Percentiles rank a stretch among this genome's conserved stretches.
phyloP scores from a whole-genome alignment of 2,888 invertebrate genomes.

The Blastobasis lacticolella region DNA sequence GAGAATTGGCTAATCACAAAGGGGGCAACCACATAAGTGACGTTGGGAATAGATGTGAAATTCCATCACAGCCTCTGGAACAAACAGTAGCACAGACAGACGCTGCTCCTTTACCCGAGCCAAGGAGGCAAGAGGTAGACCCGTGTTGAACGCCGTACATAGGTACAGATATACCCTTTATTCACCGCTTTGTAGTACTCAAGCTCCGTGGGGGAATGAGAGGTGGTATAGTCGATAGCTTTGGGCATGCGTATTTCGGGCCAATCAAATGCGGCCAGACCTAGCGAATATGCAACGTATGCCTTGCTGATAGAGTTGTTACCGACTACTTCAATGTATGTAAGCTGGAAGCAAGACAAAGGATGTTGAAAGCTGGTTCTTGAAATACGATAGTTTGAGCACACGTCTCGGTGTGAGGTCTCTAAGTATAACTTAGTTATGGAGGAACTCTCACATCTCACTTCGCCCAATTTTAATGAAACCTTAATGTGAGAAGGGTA shows the following conservation, averaged over 20 bases:
- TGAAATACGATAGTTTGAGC: neutral
- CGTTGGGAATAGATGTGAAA: conserved; percentile 9
- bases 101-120: no score
- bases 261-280: neutral
- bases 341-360: neutral
- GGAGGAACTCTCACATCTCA: neutral
- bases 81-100: no score
- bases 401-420: neutral
- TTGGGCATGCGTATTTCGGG: conserved; percentile 43
- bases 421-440: neutral
- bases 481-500: no score
- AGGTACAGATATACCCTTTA: conserved; percentile 15
- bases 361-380: neutral
- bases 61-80: conserved; percentile 9
- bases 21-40: conserved; percentile 3
- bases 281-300: neutral
- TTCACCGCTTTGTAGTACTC: conserved; percentile 41
- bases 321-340: no score
- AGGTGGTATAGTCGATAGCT: conserved; percentile 47
- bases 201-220: conserved; percentile 27
- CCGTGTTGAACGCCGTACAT: no score
- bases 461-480: no score
- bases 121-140: no score
- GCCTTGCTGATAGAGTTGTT: neutral
- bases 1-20: neutral